Evolutionary conservation across 2,797 vertebrate genomes (phyloP).

Genomic region (Darevskia nairensis): DNA sequence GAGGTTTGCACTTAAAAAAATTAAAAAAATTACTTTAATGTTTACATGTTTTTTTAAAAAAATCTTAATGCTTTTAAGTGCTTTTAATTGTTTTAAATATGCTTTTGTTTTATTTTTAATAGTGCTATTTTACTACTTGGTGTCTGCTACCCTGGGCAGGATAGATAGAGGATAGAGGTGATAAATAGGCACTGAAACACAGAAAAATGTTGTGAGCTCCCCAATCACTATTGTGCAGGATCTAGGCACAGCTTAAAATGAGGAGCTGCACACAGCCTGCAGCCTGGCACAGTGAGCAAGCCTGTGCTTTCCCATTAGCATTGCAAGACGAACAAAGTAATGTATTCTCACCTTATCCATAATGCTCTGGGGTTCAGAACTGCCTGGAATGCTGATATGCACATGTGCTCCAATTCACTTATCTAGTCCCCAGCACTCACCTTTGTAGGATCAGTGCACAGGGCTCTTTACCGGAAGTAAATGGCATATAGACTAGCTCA

Average conservation of each 20-base stretch:
- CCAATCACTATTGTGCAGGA: not conserved
- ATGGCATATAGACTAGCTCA: not conserved
- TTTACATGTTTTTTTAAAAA: too few relatives aligned
- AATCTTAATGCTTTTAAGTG: too few relatives aligned
- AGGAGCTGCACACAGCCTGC: not conserved
- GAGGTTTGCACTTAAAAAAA: slow-evolving; percentile 5
- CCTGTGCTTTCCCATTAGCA: not conserved
- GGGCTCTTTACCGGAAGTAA: not conserved
- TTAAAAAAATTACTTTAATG: not conserved
- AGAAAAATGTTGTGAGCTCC: not conserved
- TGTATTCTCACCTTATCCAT: not conserved
- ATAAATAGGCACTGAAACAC: too few relatives aligned
- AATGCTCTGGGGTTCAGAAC: not conserved
- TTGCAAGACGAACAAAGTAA: not conserved
- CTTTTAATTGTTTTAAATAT: too few relatives aligned
- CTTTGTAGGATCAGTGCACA: not conserved
- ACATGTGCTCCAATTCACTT: not conserved
- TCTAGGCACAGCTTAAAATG: not conserved
- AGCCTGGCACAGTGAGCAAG: not conserved
- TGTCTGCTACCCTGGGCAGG: too few relatives aligned
- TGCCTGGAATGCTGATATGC: not conserved
- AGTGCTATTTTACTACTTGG: too few relatives aligned
- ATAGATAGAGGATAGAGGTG: too few relatives aligned
- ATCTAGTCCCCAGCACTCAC: not conserved
- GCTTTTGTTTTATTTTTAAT: too few relatives aligned